Evolutionary conservation across 1,140 invertebrate genomes (phyloP).

Genomic region (Armadillidium nasatum): DNA sequence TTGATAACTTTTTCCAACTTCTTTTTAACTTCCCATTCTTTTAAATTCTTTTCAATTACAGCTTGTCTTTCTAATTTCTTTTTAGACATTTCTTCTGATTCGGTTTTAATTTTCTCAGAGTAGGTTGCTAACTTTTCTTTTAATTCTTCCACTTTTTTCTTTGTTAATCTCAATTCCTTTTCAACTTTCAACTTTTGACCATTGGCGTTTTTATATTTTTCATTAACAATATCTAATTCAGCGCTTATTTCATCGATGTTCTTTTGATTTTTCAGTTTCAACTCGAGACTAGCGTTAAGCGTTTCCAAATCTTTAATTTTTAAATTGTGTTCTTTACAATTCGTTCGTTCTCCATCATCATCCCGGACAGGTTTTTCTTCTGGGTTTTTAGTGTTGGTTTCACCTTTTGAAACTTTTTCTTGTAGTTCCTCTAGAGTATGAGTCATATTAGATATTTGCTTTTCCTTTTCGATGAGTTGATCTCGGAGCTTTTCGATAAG

Average conservation of each 20-base stretch:
- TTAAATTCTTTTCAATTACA: conserved; percentile 29
- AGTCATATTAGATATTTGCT: conserved; percentile 32
- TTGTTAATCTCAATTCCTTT: conserved; percentile 22
- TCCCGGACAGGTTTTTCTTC: background rate
- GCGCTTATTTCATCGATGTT: conserved; percentile 29
- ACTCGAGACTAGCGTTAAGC: conserved; percentile 26
- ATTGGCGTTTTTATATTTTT: conserved; percentile 25
- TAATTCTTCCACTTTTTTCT: conserved; percentile 34
- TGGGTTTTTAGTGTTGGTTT: conserved; percentile 4
- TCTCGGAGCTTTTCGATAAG: conserved; percentile 39
- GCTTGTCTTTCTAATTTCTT: conserved; percentile 28
- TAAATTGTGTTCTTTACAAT: conserved; percentile 23
- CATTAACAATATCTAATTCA: conserved; percentile 30
- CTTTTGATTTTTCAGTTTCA: conserved; percentile 20
- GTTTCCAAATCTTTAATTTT: conserved; percentile 24
- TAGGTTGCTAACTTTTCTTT: conserved; percentile 31
- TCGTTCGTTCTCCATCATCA: background rate
- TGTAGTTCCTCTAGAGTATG: conserved; percentile 35
- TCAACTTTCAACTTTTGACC: conserved; percentile 32
- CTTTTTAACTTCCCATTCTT: conserved; percentile 37
- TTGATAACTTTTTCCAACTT: conserved; percentile 29
- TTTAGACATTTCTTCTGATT: conserved; percentile 31
- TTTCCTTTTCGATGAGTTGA: conserved; percentile 40
- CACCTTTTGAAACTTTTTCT: conserved; percentile 21
- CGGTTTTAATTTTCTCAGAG: conserved; percentile 32